Evolutionary conservation across 2,888 invertebrate genomes (phyloP).

Genomic region (Philhelius pedissequus): DNA sequence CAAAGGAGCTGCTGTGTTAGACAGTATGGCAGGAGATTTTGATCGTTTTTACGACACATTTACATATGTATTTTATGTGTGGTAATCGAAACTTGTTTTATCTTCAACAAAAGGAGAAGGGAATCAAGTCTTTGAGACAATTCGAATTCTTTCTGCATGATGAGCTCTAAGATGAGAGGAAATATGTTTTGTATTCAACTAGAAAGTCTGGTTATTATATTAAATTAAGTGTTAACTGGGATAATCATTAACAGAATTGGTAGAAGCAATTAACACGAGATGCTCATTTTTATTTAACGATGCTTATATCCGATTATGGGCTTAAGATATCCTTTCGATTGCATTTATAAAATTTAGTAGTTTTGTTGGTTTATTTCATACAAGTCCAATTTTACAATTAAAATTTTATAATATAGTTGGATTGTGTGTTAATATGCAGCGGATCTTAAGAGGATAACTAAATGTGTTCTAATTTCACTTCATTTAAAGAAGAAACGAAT

Average conservation of each 20-base stretch:
- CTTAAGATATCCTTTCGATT: not conserved
- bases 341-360: not conserved
- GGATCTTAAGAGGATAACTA: no score
- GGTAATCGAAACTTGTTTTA: constrained; percentile 44
- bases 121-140: not conserved
- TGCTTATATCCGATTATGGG: not conserved
- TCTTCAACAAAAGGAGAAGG: not conserved
- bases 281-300: not conserved
- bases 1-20: not conserved
- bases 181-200: not conserved
- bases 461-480: no score
- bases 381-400: no score
- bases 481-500: no score
- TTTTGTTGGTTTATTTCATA: not conserved
- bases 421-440: no score
- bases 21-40: not conserved
- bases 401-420: no score
- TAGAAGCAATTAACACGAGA: constrained; percentile 42
- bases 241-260: constrained; percentile 26
- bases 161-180: constrained; percentile 5
- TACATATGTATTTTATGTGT: constrained; percentile 16
- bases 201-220: not conserved
- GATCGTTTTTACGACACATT: constrained; percentile 41
- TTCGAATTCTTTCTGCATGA: not conserved
- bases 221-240: not conserved